Evolutionary conservation across 2,113 vertebrate genomes (phyloP).

Genomic region (Lophura nycthemera): DNA sequence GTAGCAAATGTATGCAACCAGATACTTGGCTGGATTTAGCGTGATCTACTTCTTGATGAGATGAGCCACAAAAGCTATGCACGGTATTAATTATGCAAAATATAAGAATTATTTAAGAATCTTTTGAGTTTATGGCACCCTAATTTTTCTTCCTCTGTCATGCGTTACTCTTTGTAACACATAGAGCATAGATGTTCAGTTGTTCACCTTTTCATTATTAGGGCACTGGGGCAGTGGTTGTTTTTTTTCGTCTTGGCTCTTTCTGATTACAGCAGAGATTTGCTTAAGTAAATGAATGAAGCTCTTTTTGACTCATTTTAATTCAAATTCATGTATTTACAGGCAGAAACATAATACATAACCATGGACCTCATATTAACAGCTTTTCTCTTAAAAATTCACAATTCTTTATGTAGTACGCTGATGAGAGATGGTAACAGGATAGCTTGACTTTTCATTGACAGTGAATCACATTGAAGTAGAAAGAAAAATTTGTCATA

Average conservation of each 20-base stretch:
- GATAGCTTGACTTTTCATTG: background rate
- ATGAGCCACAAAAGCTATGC: too few relatives aligned
- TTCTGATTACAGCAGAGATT: background rate
- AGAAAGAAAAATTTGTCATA: background rate
- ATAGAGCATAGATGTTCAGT: background rate
- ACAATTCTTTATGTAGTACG: background rate
- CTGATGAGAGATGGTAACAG: background rate
- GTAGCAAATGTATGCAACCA: too few relatives aligned
- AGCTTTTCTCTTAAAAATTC: background rate
- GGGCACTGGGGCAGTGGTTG: background rate
- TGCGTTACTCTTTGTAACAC: too few relatives aligned
- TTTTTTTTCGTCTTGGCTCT: background rate
- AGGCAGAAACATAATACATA: background rate
- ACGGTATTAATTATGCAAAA: too few relatives aligned
- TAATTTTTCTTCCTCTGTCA: too few relatives aligned
- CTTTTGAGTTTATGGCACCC: too few relatives aligned
- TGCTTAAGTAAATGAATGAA: background rate
- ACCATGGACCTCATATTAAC: background rate
- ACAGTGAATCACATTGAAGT: background rate
- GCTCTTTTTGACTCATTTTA: background rate
- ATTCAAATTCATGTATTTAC: background rate
- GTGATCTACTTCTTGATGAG: too few relatives aligned
- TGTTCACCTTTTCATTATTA: background rate
- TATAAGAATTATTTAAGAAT: too few relatives aligned
- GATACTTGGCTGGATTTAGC: too few relatives aligned